phyloP scores from a whole-genome alignment of 1,140 invertebrate genomes.

The Bombus sylvicola region DNA sequence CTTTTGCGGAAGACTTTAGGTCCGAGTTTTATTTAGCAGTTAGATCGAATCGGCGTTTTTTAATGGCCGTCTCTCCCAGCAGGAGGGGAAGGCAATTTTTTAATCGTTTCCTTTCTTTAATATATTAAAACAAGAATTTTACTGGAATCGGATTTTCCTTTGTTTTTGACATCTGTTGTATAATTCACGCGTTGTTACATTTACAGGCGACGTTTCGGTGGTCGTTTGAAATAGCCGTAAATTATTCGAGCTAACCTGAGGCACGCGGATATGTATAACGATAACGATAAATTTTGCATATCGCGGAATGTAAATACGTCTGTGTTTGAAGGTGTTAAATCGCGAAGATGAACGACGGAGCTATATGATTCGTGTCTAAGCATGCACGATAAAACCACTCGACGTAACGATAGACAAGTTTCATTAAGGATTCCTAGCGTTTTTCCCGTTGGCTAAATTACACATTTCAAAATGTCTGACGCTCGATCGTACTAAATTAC shows the following conservation, averaged over 20 bases:
- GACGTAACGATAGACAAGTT: not conserved
- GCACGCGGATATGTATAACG: not conserved
- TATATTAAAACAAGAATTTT: not conserved
- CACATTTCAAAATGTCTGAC: not conserved
- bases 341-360: constrained; percentile 36
- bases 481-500: not conserved
- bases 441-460: not conserved
- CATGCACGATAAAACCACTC: not conserved
- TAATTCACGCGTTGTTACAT: not conserved
- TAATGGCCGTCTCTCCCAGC: not conserved
- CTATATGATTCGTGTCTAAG: constrained; percentile 16
- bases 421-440: not conserved
- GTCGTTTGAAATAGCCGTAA: not conserved
- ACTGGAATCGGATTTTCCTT: not conserved
- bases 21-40: constrained; percentile 32
- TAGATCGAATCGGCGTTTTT: constrained; percentile 41
- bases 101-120: not conserved
- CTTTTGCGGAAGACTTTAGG: constrained; percentile 33
- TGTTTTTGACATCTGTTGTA: not conserved
- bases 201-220: not conserved
- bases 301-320: not conserved
- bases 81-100: not conserved
- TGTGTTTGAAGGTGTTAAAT: constrained; percentile 49
- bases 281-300: constrained; percentile 39
- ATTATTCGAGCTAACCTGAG: not conserved